Conservation (phyloP, 2,888 invertebrate species). For the Zele albiditarsus region DNA sequence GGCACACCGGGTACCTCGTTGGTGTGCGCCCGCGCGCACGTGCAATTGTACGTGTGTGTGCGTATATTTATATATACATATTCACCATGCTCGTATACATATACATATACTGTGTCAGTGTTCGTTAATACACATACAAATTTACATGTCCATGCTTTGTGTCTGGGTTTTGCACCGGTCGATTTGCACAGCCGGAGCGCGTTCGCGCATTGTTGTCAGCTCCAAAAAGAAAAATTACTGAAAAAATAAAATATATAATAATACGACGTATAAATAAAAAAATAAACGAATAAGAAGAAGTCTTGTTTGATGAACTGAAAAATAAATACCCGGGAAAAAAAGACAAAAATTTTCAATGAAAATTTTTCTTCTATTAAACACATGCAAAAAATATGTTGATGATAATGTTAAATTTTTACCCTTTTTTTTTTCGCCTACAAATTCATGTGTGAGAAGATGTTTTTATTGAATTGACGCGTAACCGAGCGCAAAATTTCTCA, state of each 20-base stretch:
- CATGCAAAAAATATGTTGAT: background rate
- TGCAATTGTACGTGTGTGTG: constrained; percentile 17
- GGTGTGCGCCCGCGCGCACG: constrained; percentile 21
- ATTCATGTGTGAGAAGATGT: background rate
- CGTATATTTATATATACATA: background rate
- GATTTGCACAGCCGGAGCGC: constrained; percentile 42
- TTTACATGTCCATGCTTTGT: constrained; percentile 45
- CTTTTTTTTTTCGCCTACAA: background rate
- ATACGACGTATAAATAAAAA: background rate
- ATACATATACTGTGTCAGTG: background rate
- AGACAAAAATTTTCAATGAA: too few species aligned
- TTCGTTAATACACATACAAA: constrained; percentile 14
- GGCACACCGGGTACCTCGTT: background rate
- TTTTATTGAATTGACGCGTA: constrained; percentile 3
- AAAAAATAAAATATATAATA: constrained; percentile 25
- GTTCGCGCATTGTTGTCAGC: background rate
- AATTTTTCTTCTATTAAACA: too few species aligned
- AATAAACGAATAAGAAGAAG: too few species aligned
- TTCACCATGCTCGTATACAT: background rate
- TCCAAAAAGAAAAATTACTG: constrained; percentile 37
- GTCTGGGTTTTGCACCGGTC: constrained; percentile 52
- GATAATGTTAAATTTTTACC: background rate
- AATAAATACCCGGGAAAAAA: background rate
- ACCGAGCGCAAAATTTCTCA: background rate
- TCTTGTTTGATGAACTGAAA: background rate